Percentiles rank a stretch among this genome's conserved stretches.
phyloP scores from a whole-genome alignment of 2,888 invertebrate species.

The Lottia gigantea region DNA sequence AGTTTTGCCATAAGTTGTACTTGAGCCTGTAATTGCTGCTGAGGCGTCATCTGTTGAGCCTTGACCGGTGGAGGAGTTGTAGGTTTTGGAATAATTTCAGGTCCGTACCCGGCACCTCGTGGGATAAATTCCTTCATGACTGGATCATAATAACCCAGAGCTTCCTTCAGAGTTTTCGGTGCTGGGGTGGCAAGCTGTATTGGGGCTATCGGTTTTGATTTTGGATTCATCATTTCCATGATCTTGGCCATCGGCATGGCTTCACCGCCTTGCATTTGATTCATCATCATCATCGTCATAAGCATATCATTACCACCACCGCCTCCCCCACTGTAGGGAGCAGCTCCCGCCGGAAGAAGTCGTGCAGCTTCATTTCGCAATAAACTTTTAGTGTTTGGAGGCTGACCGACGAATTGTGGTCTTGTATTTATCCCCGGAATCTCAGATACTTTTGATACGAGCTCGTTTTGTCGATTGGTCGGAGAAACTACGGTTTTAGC shows the following conservation, averaged over 20 bases:
- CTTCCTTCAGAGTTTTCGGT: neutral
- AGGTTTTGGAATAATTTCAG: neutral
- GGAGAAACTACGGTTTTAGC: no score
- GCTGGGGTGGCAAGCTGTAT: neutral
- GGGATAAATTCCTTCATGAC: constrained; percentile 2
- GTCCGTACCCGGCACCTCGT: neutral
- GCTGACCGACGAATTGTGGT: no score
- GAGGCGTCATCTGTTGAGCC: no score
- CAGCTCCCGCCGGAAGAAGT: neutral
- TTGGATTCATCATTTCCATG: neutral
- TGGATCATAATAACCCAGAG: neutral
- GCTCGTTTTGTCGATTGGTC: no score
- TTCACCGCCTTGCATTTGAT: neutral
- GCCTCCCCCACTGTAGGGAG: neutral
- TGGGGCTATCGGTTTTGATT: neutral
- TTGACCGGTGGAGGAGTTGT: neutral
- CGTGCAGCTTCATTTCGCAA: no score
- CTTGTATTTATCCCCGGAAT: no score
- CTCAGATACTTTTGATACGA: no score
- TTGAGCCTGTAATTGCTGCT: no score
- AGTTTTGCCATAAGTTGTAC: no score
- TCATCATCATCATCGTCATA: neutral
- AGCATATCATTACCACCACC: neutral
- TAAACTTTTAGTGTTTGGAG: no score
- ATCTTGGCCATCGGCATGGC: neutral